A percentile compares a stretch with the other conserved stretches of the same genome.
These are phyloP conservation scores for Stichodactyla mertensii DNA, from an alignment of 64 coral and sea anemone species.

Conservation along the genomic window DNA sequence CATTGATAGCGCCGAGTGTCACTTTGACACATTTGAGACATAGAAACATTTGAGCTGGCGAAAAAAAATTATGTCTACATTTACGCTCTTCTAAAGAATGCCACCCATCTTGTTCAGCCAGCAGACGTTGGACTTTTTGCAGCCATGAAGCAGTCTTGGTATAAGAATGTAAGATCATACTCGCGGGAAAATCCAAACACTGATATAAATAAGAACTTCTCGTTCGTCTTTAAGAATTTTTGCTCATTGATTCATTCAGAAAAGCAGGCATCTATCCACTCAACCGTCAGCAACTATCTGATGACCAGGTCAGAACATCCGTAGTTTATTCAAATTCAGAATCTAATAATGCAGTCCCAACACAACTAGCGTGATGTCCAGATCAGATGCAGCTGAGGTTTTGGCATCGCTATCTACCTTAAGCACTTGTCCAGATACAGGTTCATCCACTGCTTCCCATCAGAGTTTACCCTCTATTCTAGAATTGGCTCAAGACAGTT, in stretches of 20 bases:
- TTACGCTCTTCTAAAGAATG: constrained; percentile 29
- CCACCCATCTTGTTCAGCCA: constrained; percentile 25
- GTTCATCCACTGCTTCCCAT: background rate
- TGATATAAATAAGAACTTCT: constrained; percentile 43
- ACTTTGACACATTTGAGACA: no score
- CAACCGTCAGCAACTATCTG: background rate
- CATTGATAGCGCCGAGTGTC: background rate
- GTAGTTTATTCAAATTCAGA: background rate
- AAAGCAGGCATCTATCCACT: no score
- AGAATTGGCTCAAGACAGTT: background rate
- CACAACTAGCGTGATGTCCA: background rate
- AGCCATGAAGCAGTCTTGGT: constrained; percentile 38
- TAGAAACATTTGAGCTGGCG: constrained; percentile 27
- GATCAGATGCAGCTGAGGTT: background rate
- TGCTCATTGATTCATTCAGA: no score
- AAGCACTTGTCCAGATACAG: background rate
- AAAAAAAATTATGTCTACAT: constrained; percentile 22
- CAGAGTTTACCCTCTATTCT: background rate
- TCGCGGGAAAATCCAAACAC: constrained; percentile 22
- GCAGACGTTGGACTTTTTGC: constrained; percentile 44
- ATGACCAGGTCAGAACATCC: constrained; percentile 14
- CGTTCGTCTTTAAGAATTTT: constrained; percentile 37
- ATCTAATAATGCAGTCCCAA: background rate
- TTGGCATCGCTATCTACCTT: background rate
- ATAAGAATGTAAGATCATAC: constrained; percentile 29